Evolutionary conservation across 2,888 invertebrate genomes (phyloP).

Genomic region (Ectobius pallidus): DNA sequence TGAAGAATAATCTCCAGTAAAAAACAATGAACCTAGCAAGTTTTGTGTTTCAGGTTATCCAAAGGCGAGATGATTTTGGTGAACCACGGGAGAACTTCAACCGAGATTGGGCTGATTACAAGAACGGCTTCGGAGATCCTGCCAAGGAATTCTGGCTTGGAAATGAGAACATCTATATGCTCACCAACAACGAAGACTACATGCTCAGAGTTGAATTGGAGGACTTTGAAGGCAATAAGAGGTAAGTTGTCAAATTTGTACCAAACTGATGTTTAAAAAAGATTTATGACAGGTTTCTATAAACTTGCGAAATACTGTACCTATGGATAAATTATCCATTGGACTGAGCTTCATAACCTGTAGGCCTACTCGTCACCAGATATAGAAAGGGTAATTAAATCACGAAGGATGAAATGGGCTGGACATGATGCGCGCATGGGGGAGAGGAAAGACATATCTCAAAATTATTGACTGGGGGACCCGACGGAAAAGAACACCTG

Average conservation of each 20-base stretch:
- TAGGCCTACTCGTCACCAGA: too few relatives aligned
- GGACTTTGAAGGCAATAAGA: constrained; percentile 91
- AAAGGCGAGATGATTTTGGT: constrained; percentile 86
- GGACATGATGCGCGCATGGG: too few relatives aligned
- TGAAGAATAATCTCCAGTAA: too few relatives aligned
- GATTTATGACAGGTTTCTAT: neutral
- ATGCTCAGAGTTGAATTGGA: constrained; percentile 85
- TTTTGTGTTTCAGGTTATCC: constrained; percentile 73
- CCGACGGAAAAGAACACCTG: too few relatives aligned
- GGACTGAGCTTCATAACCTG: too few relatives aligned
- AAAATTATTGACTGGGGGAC: too few relatives aligned
- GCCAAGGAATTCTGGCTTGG: constrained; percentile 91
- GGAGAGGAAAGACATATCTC: too few relatives aligned
- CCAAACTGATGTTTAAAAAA: neutral
- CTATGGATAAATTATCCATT: too few relatives aligned
- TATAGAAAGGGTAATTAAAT: too few relatives aligned
- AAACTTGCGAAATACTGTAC: too few relatives aligned
- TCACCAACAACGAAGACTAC: constrained; percentile 91
- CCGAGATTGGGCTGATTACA: constrained; percentile 90
- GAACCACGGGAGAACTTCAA: constrained; percentile 90
- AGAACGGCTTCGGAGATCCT: constrained; percentile 91
- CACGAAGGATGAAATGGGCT: too few relatives aligned
- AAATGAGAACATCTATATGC: constrained; percentile 92
- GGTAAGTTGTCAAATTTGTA: constrained; percentile 60
- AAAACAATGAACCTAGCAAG: too few relatives aligned